Percentiles rank a stretch among this genome's conserved stretches.
Conservation (phyloP, 2,888 invertebrate species). For the Dynastes tityus region DNA sequence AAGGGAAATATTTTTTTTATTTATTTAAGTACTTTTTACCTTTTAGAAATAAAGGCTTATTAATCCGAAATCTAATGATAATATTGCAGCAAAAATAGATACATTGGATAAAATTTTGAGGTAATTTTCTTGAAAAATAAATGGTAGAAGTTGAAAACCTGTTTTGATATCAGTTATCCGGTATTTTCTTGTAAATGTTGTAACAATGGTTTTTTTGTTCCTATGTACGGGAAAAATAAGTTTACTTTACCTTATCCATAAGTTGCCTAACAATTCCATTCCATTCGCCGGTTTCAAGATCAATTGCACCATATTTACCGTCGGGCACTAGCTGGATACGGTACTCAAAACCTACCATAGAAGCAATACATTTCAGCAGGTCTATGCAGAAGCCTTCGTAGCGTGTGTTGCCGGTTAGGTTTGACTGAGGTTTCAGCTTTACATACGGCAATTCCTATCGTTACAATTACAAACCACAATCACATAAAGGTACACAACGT, state of each 20-base stretch:
- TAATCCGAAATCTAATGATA: no score
- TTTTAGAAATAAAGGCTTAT: no score
- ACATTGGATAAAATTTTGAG: no score
- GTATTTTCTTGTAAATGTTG: no score
- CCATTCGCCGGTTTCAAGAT: constrained; percentile 83
- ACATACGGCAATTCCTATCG: constrained; percentile 69
- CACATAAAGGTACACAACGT: constrained; percentile 51
- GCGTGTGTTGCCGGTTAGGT: constrained; percentile 76
- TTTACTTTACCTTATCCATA: constrained; percentile 76
- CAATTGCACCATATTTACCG: constrained; percentile 82
- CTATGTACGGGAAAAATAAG: not conserved
- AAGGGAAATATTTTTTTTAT: no score
- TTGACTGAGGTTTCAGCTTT: constrained; percentile 68
- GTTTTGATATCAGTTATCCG: no score
- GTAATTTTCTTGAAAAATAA: no score
- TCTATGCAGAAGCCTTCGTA: constrained; percentile 85
- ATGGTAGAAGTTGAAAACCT: no score
- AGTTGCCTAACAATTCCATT: constrained; percentile 80
- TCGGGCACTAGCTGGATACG: constrained; percentile 78
- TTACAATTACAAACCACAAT: constrained; percentile 54
- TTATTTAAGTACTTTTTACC: no score
- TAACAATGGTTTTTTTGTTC: no score
- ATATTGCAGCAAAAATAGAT: no score
- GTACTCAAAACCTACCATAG: constrained; percentile 79
- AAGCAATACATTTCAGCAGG: constrained; percentile 77